These are phyloP conservation scores for Eremobia ochroleuca DNA, from an alignment of 2,888 invertebrate species.

Conservation along the genomic window DNA sequence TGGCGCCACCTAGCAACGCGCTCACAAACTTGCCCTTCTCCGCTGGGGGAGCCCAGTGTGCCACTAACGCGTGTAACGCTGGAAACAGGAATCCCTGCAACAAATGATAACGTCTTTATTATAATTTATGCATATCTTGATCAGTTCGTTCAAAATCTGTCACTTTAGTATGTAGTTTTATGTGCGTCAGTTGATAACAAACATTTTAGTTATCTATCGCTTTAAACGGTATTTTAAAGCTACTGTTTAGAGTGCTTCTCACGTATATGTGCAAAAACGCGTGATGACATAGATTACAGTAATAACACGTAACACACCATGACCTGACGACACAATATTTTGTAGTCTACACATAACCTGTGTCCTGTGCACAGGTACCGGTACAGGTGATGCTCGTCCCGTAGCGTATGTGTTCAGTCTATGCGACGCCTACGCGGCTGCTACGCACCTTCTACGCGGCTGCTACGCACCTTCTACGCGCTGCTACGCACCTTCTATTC, in stretches of 20 bases:
- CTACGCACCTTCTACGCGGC: not conserved
- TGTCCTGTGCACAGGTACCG: not conserved
- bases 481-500: not conserved
- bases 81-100: constrained; percentile 92
- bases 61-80: constrained; percentile 92
- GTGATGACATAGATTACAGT: constrained; percentile 38
- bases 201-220: not conserved
- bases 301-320: constrained; percentile 36
- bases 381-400: no score
- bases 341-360: constrained; percentile 12
- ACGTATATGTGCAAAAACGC: constrained; percentile 32
- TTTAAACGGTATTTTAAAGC: constrained; percentile 12
- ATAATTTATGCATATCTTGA: not conserved
- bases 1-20: constrained; percentile 92
- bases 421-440: not conserved
- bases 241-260: constrained; percentile 25
- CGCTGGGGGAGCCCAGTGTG: constrained; percentile 94
- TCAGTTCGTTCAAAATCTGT: not conserved
- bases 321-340: constrained; percentile 2
- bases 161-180: not conserved
- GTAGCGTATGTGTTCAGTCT: not conserved
- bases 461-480: not conserved
- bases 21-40: constrained; percentile 94
- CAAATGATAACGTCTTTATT: constrained; percentile 9
- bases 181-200: not conserved